Conservation (phyloP, 2,888 invertebrate species). For the Nycteola revayana region DNA sequence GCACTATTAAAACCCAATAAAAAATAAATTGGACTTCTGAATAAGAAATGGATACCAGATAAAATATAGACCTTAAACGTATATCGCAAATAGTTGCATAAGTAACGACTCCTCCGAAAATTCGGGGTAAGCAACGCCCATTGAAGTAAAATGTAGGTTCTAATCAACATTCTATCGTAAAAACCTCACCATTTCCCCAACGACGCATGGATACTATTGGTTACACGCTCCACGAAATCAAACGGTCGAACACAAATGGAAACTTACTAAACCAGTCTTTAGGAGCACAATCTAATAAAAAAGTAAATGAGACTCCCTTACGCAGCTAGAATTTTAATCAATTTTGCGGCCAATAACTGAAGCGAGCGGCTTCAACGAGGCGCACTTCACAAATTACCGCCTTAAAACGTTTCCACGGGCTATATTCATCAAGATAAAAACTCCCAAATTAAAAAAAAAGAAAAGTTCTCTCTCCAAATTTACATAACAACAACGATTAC, state of each 20-base stretch:
- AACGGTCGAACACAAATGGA: constrained; percentile 39
- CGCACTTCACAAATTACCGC: constrained; percentile 65
- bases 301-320: constrained; percentile 60
- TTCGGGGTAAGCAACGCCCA: too few species aligned
- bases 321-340: constrained; percentile 76
- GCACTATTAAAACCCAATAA: too few species aligned
- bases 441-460: constrained; percentile 51
- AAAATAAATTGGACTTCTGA: too few species aligned
- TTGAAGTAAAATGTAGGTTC: too few species aligned
- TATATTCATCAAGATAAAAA: constrained; percentile 54
- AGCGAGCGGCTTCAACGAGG: constrained; percentile 46
- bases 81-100: too few species aligned
- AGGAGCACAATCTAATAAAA: constrained; percentile 63
- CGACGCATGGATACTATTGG: too few species aligned
- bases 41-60: too few species aligned
- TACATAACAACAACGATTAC: constrained; percentile 50
- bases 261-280: constrained; percentile 45
- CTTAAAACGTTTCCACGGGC: constrained; percentile 53
- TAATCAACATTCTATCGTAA: too few species aligned
- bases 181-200: too few species aligned
- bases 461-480: constrained; percentile 37
- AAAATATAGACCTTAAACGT: too few species aligned
- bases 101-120: too few species aligned
- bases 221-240: constrained; percentile 33
- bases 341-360: constrained; percentile 72